Percentiles rank a stretch among this genome's conserved stretches.
phyloP scores from a whole-genome alignment of 1,140 invertebrate genomes.

The Diprion similis region DNA sequence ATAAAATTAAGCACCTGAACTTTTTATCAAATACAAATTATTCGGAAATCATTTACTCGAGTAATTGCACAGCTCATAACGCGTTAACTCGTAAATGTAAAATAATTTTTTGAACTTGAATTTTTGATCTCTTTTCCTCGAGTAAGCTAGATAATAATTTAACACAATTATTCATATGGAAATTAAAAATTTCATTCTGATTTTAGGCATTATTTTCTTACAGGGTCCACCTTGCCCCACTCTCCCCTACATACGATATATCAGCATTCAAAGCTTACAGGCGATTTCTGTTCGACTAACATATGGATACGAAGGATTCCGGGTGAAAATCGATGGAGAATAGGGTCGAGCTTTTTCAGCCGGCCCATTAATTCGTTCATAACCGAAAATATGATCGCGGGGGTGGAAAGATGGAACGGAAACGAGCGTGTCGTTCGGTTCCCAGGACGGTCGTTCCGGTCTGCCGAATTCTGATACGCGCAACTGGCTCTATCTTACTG shows the following conservation, averaged over 20 bases:
- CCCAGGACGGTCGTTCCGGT: not conserved
- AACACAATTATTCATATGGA: no score
- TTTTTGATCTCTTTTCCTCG: no score
- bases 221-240: no score
- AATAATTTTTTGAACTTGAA: no score
- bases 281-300: conserved; percentile 12
- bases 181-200: no score
- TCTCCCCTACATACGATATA: conserved; percentile 20
- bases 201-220: no score
- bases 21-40: no score
- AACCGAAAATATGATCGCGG: conserved; percentile 13
- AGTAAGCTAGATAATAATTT: no score
- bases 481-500: not conserved
- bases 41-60: no score
- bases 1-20: no score
- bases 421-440: not conserved
- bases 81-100: no score
- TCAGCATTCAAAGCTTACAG: not conserved
- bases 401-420: conserved; percentile 9
- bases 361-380: conserved; percentile 6
- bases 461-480: not conserved
- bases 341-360: not conserved
- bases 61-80: no score
- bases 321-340: conserved; percentile 17
- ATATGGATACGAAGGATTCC: conserved; percentile 1